phyloP scores from a whole-genome alignment of 2,113 vertebrate species.

The Melanerpes aurifrons region DNA sequence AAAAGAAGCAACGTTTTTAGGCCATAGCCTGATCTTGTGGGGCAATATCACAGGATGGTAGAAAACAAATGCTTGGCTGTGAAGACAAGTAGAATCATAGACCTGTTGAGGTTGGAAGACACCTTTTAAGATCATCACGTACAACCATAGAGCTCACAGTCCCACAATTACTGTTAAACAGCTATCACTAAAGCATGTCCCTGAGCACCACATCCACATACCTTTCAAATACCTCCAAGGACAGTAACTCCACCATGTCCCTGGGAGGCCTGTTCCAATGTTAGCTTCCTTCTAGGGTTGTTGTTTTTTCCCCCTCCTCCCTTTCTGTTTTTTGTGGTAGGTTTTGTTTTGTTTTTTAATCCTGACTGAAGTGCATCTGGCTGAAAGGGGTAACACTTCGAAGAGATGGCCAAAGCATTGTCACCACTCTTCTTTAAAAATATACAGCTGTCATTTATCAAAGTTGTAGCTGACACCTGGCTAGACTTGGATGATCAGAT shows the following conservation, averaged over 20 bases:
- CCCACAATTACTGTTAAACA: too few relatives aligned
- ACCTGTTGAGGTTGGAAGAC: too few relatives aligned
- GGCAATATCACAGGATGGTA: neutral
- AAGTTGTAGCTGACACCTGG: neutral
- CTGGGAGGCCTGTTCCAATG: too few relatives aligned
- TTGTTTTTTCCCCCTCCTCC: neutral
- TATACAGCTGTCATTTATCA: neutral
- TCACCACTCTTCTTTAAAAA: neutral
- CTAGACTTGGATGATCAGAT: neutral
- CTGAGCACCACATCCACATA: too few relatives aligned
- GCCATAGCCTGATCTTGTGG: neutral
- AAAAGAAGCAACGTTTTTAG: neutral
- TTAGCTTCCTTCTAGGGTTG: neutral
- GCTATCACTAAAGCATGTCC: too few relatives aligned
- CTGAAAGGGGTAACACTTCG: neutral
- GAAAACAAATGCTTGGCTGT: neutral
- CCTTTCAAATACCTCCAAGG: too few relatives aligned
- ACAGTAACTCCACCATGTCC: too few relatives aligned
- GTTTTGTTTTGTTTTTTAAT: neutral
- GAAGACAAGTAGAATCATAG: neutral
- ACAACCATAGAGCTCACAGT: too few relatives aligned
- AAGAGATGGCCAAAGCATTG: neutral
- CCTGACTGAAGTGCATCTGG: neutral
- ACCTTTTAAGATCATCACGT: too few relatives aligned
- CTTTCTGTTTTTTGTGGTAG: rapidly evolving